Base-by-base conservation (phyloP, 2,888 invertebrate genomes). In the Clitarchus hookeri region DNA sequence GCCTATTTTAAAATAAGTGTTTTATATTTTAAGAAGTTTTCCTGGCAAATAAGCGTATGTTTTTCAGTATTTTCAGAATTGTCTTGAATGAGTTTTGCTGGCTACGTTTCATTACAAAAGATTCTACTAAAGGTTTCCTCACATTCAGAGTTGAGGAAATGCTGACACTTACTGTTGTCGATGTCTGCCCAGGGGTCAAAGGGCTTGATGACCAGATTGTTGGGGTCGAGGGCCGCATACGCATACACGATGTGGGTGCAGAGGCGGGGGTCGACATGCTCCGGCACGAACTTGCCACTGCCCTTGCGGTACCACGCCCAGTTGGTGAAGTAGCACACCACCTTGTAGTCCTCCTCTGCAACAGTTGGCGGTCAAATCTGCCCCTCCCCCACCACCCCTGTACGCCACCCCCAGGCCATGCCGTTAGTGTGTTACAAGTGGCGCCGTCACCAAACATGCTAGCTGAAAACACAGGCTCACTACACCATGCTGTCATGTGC, bases 211-310 rank as follows among this genome's bases (percentile, higher is more conserved):
- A 94, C 92, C 27, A 97, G 93, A 19, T 94, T 95, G 88, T 96
- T 95, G 0, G 97, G 96, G 89, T 97, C 96, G 85, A 98, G 92
- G 44, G 96, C 96, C 1, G 97, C 97, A 90, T 98, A 98, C 0
- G 98, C 97, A 89, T 98, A 98, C 25, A 98, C 94, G 0, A 98
- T 92, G 89, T 98, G 97, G 0, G 97, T 97, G 90, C 98, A 98
- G 0, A 98, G 93, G 85, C 94, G 92, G 0, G 95, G 93, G 89
- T 98, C 96, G 1, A 98, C 92, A 89, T 97, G 94, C 91, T 98
- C 97, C 0, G 98, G 98, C 0, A 96, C 95, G 90, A 96, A 98
- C 91, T 96, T 95, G 8, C 96, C 97, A 86, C 96, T 96, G 0
- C 94, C 95, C 89, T 96, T 95, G 86, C 98, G 93, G 90, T 97